Evolutionary conservation across 2,113 vertebrate species (phyloP).

Genomic region (Coracopsis vasa): DNA sequence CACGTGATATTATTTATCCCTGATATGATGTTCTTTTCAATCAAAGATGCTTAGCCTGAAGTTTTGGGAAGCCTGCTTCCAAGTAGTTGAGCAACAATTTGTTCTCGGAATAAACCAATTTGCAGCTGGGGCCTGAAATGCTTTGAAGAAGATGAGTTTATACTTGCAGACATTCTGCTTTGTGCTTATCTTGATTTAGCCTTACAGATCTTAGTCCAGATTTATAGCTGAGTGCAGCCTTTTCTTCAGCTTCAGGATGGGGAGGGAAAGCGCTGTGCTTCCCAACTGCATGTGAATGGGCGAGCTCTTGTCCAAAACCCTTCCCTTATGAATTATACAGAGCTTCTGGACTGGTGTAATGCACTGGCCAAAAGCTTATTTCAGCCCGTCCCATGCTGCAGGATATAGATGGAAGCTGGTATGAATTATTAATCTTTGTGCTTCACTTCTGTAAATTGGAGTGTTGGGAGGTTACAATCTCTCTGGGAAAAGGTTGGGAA

Average conservation of each 20-base stretch:
- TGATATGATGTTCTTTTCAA: not conserved
- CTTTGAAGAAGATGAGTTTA: slow-evolving; percentile 66
- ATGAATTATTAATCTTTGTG: not conserved
- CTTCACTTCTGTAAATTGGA: not conserved
- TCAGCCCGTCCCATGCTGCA: not conserved
- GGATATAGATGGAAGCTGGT: not conserved
- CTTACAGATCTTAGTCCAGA: slow-evolving; percentile 58
- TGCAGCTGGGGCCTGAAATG: slow-evolving; percentile 60
- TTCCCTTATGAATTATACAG: not conserved
- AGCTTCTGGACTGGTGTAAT: not conserved
- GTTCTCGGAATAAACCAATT: slow-evolving; percentile 64
- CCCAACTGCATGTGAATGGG: not conserved
- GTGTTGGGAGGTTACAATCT: not conserved
- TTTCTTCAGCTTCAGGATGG: not conserved
- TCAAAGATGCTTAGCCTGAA: slow-evolving; percentile 33
- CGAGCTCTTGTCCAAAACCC: not conserved
- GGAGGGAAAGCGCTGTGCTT: not conserved
- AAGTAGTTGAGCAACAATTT: slow-evolving; percentile 66
- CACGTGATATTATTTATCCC: slow-evolving; percentile 33
- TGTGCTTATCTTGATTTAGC: slow-evolving; percentile 61
- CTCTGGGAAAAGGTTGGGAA: not conserved
- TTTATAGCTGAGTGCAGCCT: slow-evolving; percentile 5
- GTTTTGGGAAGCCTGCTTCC: slow-evolving; percentile 40
- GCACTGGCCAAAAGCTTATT: not conserved
- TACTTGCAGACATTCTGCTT: slow-evolving; percentile 57